Base-by-base conservation (phyloP, 2,797 vertebrate genomes). In the Tachyglossus aculeatus region DNA sequence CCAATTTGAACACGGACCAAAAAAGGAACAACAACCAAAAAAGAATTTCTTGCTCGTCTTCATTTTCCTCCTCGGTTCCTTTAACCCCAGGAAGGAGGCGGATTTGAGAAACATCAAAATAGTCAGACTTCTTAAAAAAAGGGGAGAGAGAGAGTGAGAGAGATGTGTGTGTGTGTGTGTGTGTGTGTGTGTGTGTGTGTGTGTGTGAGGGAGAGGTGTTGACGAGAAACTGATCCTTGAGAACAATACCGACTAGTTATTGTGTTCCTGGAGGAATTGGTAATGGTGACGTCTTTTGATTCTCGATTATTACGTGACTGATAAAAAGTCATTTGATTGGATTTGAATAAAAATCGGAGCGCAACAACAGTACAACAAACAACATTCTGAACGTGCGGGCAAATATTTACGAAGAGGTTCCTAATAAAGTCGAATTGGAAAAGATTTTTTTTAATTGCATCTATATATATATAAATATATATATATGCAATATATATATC, bases 271-370 rank as follows among this genome's bases (percentile, higher is more conserved):
- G 94, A 95, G 95, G 94, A 94, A 93, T 92, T 93, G 81, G 86
- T n/a, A 80, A 93, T 95, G 91, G 94, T 97, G 96, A 98, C 96
- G 96, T 97, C 94, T 93, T 93, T 87, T 94, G 93, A 94, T 94
- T 93, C 90, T 85, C 86, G 92, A 96, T 97, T 94, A 95, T 97
- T 98, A 93, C 91, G 94, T 93, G 95, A 93, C 94, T 90, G 84
- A 64, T 47, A 58, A 68, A 80, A 76, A 95, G 95, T 93, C 93
- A 93, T 88, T 89, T 88, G 91, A 93, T 88, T 87, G 88, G 89
- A 90, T 91, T 88, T 93, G 92, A 92, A 96, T 96, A 96, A 96
- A 97, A 97, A 95, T 95, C 95, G 90, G 84, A 91, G 92, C 85
- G 89, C 86, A 77, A 85, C 90, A 91, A 89, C 92, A 90, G 92